Evolutionary conservation across 2,797 vertebrate genomes (phyloP).

Genomic region (Phataginus tetradactyla): DNA sequence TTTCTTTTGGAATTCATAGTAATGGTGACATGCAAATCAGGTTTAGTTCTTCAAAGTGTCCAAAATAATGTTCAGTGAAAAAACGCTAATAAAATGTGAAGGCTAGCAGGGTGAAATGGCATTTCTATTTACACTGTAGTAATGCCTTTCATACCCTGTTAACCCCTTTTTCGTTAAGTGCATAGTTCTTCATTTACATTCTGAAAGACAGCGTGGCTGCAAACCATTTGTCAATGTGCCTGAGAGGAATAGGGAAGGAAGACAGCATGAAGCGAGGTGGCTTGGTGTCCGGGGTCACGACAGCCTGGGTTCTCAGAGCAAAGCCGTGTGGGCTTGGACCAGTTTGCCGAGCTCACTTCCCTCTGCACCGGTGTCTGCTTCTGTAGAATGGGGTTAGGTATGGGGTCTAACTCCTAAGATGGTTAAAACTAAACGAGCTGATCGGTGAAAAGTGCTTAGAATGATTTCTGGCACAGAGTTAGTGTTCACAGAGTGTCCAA

Average conservation of each 20-base stretch:
- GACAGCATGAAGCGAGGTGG: fast-evolving
- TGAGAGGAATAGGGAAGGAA: neutral
- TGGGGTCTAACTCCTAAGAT: neutral
- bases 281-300: neutral
- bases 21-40: conserved; percentile 15
- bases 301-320: neutral
- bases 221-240: too few species aligned
- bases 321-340: neutral
- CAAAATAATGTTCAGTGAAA: conserved; percentile 49
- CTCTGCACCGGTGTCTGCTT: fast-evolving
- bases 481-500: neutral
- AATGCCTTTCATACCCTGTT: conserved; percentile 15
- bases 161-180: neutral
- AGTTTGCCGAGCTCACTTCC: neutral
- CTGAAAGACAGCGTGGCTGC: neutral
- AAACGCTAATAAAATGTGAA: conserved; percentile 68
- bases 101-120: conserved; percentile 14
- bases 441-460: neutral
- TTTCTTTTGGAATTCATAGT: neutral
- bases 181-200: neutral
- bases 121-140: neutral
- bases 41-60: conserved; percentile 63
- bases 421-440: neutral
- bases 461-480: neutral
- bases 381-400: neutral